Evolutionary conservation across 64 coral and sea anemone genomes (phyloP).

Genomic region (Porites lutea): DNA sequence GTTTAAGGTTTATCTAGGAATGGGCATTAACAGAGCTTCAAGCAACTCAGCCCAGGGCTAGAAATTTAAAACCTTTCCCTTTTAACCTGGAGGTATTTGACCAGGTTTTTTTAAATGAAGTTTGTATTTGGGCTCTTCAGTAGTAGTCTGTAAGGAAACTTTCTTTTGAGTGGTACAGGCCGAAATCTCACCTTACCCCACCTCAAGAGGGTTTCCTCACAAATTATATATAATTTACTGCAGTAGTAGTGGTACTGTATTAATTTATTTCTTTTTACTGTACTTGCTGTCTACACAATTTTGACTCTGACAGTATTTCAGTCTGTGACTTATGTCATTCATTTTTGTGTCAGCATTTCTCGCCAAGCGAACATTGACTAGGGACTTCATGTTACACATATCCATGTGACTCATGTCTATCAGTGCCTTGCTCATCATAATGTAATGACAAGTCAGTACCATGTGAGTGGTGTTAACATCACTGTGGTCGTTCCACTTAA

Average conservation of each 20-base stretch:
- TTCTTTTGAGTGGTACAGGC: too few relatives aligned
- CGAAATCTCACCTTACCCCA: too few relatives aligned
- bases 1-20: too few relatives aligned
- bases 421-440: neutral
- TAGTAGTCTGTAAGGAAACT: neutral
- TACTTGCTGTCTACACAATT: neutral
- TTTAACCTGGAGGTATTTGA: too few relatives aligned
- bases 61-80: too few relatives aligned
- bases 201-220: too few relatives aligned
- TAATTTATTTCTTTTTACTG: neutral
- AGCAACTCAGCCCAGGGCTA: too few relatives aligned
- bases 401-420: constrained; percentile 32
- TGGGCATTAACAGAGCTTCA: too few relatives aligned
- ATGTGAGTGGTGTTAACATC: constrained; percentile 30
- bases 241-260: too few relatives aligned
- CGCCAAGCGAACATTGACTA: constrained; percentile 43
- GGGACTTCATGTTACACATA: constrained; percentile 37
- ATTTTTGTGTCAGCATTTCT: constrained; percentile 7
- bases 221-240: neutral
- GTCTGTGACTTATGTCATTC: neutral
- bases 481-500: constrained; percentile 49
- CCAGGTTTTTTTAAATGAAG: too few relatives aligned
- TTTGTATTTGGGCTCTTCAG: neutral
- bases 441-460: neutral
- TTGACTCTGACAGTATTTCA: neutral